A percentile compares a stretch with the other conserved stretches of the same genome.
Evolutionary conservation across 2,888 invertebrate genomes (phyloP).

Genomic region (Zygothrica quintamaculata): DNA sequence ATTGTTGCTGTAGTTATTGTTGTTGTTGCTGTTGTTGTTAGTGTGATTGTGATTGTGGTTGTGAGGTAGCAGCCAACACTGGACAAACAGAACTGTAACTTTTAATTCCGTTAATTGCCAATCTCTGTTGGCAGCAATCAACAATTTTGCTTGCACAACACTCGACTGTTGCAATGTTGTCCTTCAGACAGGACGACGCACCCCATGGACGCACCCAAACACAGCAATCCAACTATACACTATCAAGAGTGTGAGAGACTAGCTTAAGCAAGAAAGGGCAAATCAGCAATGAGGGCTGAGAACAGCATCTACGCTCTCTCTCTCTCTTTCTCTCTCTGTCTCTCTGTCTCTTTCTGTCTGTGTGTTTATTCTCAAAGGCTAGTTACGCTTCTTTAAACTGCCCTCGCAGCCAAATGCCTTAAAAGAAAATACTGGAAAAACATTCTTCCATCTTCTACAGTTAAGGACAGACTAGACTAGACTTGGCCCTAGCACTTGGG

Average conservation of each 20-base stretch:
- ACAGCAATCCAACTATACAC: constrained; percentile 40
- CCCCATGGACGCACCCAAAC: constrained; percentile 6
- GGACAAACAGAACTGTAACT: constrained; percentile 79
- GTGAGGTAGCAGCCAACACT: constrained; percentile 33
- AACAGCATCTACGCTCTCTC: too few species aligned
- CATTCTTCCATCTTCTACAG: constrained; percentile 23
- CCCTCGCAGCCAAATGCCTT: constrained; percentile 54
- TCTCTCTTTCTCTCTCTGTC: too few species aligned
- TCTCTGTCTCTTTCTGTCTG: background rate
- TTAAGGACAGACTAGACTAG: constrained; percentile 22
- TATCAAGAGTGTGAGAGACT: constrained; percentile 11
- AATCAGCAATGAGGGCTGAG: too few species aligned
- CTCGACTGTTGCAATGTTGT: constrained; percentile 79
- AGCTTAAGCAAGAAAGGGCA: constrained; percentile 39
- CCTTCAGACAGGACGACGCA: constrained; percentile 64
- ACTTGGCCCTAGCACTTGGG: constrained; percentile 46
- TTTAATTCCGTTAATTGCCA: constrained; percentile 85
- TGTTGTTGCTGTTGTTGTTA: constrained; percentile 40
- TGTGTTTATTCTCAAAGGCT: constrained; percentile 26
- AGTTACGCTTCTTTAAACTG: constrained; percentile 75
- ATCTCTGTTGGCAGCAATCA: constrained; percentile 83
- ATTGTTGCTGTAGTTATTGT: constrained; percentile 39
- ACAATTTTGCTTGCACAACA: constrained; percentile 82
- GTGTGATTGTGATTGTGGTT: constrained; percentile 12
- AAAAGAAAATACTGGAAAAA: constrained; percentile 68